These are phyloP conservation scores for Cygnus olor DNA, from an alignment of 2,797 vertebrate genomes.

Conservation along the genomic window DNA sequence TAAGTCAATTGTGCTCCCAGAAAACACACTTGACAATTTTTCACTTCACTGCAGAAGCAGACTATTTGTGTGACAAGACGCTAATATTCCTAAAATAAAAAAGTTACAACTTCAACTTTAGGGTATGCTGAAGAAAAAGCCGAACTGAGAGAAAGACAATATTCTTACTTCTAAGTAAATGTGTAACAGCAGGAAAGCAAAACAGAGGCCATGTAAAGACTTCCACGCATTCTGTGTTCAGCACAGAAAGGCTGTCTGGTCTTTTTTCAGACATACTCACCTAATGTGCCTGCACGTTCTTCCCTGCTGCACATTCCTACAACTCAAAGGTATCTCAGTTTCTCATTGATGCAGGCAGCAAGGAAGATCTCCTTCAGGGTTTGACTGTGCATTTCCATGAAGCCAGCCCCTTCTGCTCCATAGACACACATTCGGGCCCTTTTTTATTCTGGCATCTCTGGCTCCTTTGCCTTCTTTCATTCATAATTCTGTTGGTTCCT, in stretches of 20 bases:
- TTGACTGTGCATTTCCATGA: not conserved
- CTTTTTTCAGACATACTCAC: not conserved
- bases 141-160: not conserved
- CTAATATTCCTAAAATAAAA: not conserved
- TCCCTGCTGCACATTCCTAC: not conserved
- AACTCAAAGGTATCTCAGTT: not conserved
- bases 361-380: not conserved
- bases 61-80: not conserved
- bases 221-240: not conserved
- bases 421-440: not conserved
- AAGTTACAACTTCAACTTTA: not conserved
- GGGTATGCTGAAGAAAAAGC: not conserved
- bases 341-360: not conserved
- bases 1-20: not conserved
- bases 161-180: not conserved
- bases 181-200: not conserved
- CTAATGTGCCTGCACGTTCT: fast-evolving
- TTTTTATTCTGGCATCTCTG: not conserved
- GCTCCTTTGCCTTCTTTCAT: not conserved
- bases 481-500: not conserved
- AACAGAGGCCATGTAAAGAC: not conserved
- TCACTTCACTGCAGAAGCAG: not conserved
- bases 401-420: not conserved
- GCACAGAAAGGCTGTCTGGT: not conserved
- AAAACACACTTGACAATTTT: not conserved